phyloP scores from a whole-genome alignment of 2,888 invertebrate species.

The Himalopsyche anomala region DNA sequence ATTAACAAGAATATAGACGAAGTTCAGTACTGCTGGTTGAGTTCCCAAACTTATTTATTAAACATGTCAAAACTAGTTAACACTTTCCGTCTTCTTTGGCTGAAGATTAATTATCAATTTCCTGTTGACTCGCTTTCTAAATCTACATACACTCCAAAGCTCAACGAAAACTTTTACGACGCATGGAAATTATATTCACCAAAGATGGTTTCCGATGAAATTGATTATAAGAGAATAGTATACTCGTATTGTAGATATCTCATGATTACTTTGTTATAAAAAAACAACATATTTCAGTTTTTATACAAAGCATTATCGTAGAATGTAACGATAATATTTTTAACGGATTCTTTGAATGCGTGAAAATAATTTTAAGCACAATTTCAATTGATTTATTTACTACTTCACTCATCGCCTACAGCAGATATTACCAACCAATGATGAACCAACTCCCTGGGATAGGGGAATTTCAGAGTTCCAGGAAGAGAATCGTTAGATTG shows the following conservation, averaged over 20 bases:
- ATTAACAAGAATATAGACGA: neutral
- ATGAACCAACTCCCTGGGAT: too few species aligned
- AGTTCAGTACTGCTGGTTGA: neutral
- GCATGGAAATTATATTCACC: neutral
- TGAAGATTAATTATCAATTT: slow-evolving; percentile 34
- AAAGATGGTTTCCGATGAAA: neutral
- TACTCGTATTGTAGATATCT: neutral
- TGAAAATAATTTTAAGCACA: too few species aligned
- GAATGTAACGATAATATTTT: too few species aligned
- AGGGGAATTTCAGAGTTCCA: too few species aligned
- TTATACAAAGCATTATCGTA: too few species aligned
- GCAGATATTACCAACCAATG: too few species aligned
- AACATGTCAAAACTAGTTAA: slow-evolving; percentile 30
- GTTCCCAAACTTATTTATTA: slow-evolving; percentile 4
- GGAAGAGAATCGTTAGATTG: too few species aligned
- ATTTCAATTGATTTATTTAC: too few species aligned
- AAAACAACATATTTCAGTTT: neutral
- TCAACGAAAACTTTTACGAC: neutral
- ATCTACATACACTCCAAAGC: neutral
- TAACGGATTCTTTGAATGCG: too few species aligned
- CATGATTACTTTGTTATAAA: neutral
- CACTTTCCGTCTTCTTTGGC: slow-evolving; percentile 24
- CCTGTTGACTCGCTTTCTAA: slow-evolving; percentile 11
- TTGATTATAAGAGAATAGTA: neutral
- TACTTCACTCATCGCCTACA: too few species aligned